phyloP scores from a whole-genome alignment of 2,888 invertebrate genomes.

The Brachylomia viminalis region DNA sequence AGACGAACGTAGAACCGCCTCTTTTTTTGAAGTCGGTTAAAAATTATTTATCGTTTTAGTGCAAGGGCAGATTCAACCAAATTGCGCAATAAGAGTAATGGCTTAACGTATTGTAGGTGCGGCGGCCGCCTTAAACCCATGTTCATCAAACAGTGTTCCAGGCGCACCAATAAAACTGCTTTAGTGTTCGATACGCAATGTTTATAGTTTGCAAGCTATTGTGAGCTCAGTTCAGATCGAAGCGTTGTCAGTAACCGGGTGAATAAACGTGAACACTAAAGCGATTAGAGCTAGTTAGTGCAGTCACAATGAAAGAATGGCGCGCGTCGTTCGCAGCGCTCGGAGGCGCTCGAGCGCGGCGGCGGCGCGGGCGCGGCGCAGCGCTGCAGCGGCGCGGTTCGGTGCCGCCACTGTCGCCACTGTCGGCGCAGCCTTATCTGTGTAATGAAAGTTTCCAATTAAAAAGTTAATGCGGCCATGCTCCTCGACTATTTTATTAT shows the following conservation, averaged over 20 bases:
- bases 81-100: too few species aligned
- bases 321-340: background rate
- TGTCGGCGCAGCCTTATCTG: slow-evolving; percentile 14
- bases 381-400: too few species aligned
- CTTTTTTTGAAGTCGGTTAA: too few species aligned
- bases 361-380: background rate
- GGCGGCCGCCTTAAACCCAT: background rate
- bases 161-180: background rate
- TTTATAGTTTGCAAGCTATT: slow-evolving; percentile 15
- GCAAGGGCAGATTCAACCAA: too few species aligned
- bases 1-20: too few species aligned
- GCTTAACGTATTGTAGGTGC: background rate
- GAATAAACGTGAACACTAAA: slow-evolving; percentile 41
- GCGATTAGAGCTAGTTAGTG: slow-evolving; percentile 47
- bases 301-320: slow-evolving; percentile 35
- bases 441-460: slow-evolving; percentile 47
- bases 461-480: slow-evolving; percentile 37
- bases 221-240: background rate
- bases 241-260: slow-evolving; percentile 18
- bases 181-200: background rate
- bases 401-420: background rate
- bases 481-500: slow-evolving; percentile 30
- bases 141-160: background rate
- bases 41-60: too few species aligned
- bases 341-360: background rate